Evolutionary conservation across 1,140 invertebrate genomes (phyloP), one percentile per base, ranked within the genome.

Genomic region (Drosophila santomea): DNA sequence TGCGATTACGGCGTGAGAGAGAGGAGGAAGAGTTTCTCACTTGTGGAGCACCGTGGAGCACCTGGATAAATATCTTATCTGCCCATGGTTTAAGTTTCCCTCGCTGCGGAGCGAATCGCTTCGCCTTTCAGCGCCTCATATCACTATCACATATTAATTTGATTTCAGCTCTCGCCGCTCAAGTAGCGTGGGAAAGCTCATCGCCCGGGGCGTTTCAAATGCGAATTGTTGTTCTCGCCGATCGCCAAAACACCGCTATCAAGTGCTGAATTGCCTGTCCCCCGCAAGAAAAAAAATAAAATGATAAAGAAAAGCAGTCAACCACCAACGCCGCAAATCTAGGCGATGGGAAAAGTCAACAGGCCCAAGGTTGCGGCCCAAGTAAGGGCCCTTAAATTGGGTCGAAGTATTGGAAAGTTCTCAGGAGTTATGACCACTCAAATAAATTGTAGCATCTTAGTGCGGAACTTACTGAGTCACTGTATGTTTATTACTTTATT

Each of bases 11-110:
- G 47, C 25, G 17, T 32, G 17, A 44, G 64, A 57, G 64, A 57
- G 68, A 79, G 75, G 32, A 63, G 52, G 36, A 54, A 52, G 58
- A 50, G 56, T 17, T 23, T 32, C 56, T n/a, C 32, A 14, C 14
- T 38, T 14, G 11, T 38, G 56, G 28, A 67, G 64, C 25, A 25
- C n/a, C n/a, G n/a, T n/a, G n/a, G n/a, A 82, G 80, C 84, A 89
- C 84, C 84, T 89, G 84, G 88, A 84, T 84, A 89, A 89, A 89
- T 89, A 89, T 89, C 84, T 89, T 90, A 89, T 88, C 83, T 89
- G 59, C 56, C 56, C 47, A 10, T 17, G 61, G 36, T 15, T 85
- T 81, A 36, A 50, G 68, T 72, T 72, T 71, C 66, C 64, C 69
- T 71, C 20, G 36, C 36, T 11, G 38, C 15, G 38, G 1, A 10